Evolutionary conservation across 2,113 vertebrate species (phyloP), one percentile per base, ranked within the genome.

Genomic region (Hipposideros armiger): DNA sequence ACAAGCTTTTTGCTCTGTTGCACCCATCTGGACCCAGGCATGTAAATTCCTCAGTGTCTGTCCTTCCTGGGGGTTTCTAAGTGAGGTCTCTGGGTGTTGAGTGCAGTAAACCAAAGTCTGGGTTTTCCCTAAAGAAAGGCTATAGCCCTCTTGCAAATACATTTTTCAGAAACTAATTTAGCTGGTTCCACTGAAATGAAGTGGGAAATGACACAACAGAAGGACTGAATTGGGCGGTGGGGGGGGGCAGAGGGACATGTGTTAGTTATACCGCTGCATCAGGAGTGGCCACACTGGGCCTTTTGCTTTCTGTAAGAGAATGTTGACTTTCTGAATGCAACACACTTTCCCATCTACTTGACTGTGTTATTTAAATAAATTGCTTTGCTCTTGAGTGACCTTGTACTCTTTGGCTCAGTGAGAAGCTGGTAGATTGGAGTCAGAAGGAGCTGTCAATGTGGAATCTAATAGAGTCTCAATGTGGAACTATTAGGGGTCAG

Each of bases 361-460:
- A 95, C 62, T 94, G 58, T 95, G 96, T 96, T 97, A 97, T 94
- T 97, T 95, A 91, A 97, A 96, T 97, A 97, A 97, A 97, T 97
- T 97, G 96, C 86, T 94, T 97, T 97, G 97, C 91, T 96, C 96
- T 96, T 97, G 89, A 95, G 96, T 87, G 95, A 97, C 96, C 82
- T 96, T 97, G 62, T 87, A 95, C 86, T 93, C 89, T 93, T 93
- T 97, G 96, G 89, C 73, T 81, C 91, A 78, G 93, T 72, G 77
- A 93, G 73, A 97, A 97, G 86, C 85, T 88, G 30, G 73, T 96
- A 96, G 95, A 93, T 95, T 96, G 93, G 91, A 96, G 89, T 91
- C 92, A 88, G 81, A 95, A 92, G 91, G 78, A 73, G 56, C 96
- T 94, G 91, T 95, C 95, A 95, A 17, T 69, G 88, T 94, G 54